Conservation (phyloP, 2,888 invertebrate genomes). For the Craniophora ligustri region DNA sequence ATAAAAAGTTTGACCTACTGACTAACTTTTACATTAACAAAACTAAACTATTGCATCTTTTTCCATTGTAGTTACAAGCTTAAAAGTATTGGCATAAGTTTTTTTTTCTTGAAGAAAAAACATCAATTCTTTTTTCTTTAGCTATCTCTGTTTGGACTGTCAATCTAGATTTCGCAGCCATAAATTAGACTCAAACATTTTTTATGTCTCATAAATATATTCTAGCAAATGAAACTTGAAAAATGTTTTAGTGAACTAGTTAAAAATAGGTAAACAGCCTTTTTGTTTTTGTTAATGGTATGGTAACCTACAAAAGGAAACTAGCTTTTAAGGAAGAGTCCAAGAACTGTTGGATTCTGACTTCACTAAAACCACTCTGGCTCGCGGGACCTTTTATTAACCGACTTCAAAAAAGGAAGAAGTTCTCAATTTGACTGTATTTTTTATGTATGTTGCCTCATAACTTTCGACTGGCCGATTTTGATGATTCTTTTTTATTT, state of each 20-base stretch:
- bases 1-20: conserved; percentile 6
- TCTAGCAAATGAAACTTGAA: conserved; percentile 5
- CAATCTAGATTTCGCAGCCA: conserved; percentile 23
- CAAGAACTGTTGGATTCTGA: no score
- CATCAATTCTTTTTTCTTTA: conserved; percentile 12
- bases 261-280: neutral
- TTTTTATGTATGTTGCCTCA: no score
- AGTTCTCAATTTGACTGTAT: no score
- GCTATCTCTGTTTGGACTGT: conserved; percentile 15
- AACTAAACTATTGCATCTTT: conserved; percentile 13
- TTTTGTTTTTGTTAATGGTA: neutral
- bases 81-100: conserved; percentile 20
- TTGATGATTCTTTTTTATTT: no score
- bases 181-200: conserved; percentile 29
- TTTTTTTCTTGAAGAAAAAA: neutral
- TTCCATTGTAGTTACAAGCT: conserved; percentile 7
- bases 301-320: no score
- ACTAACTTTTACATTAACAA: neutral
- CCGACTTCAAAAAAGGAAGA: no score
- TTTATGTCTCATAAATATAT: conserved; percentile 14
- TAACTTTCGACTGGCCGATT: no score
- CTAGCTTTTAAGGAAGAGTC: no score
- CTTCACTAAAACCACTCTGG: no score
- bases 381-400: no score
- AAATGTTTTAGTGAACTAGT: neutral